phyloP scores from a whole-genome alignment of 2,797 vertebrate genomes.

The Pempheris klunzingeri region DNA sequence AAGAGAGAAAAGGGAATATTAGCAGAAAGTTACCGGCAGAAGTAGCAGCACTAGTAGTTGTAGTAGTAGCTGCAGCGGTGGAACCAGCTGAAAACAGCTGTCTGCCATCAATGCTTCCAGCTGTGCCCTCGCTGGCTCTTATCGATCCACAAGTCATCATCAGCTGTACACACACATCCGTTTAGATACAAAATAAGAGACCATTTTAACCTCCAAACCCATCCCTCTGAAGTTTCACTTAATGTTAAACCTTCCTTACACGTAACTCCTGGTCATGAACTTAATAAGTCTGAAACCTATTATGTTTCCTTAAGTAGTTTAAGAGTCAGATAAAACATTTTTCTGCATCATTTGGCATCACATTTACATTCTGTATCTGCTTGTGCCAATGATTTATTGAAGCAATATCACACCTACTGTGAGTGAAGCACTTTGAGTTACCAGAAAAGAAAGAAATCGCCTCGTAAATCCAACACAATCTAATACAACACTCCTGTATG shows the following conservation, averaged over 20 bases:
- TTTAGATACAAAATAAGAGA: slow-evolving; percentile 3
- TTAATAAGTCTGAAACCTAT: not conserved
- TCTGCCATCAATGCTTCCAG: slow-evolving; percentile 38
- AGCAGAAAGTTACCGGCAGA: not conserved
- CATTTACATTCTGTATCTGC: not conserved
- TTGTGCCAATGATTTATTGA: not conserved
- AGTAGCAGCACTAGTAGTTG: not conserved
- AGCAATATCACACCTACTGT: not conserved
- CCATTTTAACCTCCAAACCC: not conserved
- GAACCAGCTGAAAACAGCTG: slow-evolving; percentile 50
- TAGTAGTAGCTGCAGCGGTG: not conserved
- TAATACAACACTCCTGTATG: not conserved
- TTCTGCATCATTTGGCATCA: not conserved
- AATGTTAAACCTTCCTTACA: not conserved
- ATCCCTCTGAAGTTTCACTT: slow-evolving; percentile 2
- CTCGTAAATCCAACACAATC: not conserved
- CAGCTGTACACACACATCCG: slow-evolving; percentile 36
- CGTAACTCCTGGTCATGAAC: not conserved
- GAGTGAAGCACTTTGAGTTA: not conserved
- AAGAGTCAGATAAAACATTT: not conserved
- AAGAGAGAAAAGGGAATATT: not conserved
- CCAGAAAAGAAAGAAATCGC: not conserved
- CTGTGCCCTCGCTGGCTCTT: slow-evolving; percentile 33
- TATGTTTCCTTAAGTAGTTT: not conserved
- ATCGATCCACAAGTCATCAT: slow-evolving; percentile 57